phyloP scores from a whole-genome alignment of 2,113 vertebrate genomes.

The Xyrauchen texanus region DNA sequence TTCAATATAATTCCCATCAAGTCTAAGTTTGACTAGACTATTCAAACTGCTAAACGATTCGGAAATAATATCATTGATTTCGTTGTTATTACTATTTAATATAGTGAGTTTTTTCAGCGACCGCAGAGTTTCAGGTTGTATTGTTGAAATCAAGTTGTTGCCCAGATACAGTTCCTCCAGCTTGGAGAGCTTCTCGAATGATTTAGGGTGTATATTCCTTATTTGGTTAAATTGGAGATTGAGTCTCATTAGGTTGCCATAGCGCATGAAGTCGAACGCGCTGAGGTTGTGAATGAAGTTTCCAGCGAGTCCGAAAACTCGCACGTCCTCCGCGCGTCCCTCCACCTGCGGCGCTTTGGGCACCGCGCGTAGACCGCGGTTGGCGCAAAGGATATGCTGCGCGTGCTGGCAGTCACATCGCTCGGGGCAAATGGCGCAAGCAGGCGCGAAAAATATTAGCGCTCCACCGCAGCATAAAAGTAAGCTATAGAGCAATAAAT shows the following conservation, averaged over 20 bases:
- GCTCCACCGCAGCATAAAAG: conserved; percentile 58
- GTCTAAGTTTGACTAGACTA: conserved; percentile 84
- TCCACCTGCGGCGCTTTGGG: conserved; percentile 73
- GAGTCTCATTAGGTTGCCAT: conserved; percentile 81
- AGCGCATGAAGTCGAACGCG: conserved; percentile 81
- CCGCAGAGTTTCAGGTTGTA: conserved; percentile 80
- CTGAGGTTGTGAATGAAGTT: conserved; percentile 92
- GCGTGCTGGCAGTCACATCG: conserved; percentile 90
- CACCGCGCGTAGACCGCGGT: conserved; percentile 85
- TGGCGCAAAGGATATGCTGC: conserved; percentile 89
- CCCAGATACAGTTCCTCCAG: conserved; percentile 93
- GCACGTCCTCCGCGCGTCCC: conserved; percentile 73
- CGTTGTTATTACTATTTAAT: conserved; percentile 87
- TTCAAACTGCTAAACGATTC: conserved; percentile 80
- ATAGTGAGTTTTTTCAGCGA: conserved; percentile 82
- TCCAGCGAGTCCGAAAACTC: conserved; percentile 88
- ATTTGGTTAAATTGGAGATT: conserved; percentile 94
- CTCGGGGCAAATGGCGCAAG: conserved; percentile 81
- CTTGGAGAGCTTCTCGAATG: conserved; percentile 83
- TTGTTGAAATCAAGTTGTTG: conserved; percentile 82
- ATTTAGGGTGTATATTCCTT: conserved; percentile 81
- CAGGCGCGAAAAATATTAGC: conserved; percentile 59
- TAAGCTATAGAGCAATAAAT: conserved; percentile 66
- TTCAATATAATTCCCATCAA: conserved; percentile 86
- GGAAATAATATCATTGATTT: conserved; percentile 76